Evolutionary conservation across 2,113 vertebrate genomes (phyloP), one percentile per base, ranked within the genome.

Genomic region (Heloderma charlesbogerti): DNA sequence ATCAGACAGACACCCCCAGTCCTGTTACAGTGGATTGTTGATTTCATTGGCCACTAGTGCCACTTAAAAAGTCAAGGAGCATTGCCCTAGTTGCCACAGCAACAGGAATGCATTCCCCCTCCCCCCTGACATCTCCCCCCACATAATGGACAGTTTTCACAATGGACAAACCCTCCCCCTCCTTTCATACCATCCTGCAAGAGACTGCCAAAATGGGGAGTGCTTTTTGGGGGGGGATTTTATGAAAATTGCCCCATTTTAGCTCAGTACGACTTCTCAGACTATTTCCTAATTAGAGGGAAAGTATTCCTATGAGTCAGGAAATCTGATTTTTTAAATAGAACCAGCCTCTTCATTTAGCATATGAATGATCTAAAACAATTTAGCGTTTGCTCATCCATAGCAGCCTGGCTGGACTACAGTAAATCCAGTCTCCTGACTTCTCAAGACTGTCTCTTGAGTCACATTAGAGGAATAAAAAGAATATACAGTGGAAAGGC

Each of bases 221-320:
- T 1, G 1, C 18, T 54, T 45, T 79, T 51, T 51, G 34, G 34
- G 34, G 37, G 18, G 37, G 66, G 20, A 60, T 9, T 25, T 12
- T 20, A 12, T 37, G 6, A 37, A 40, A 16, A 63, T 20, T 7
- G 18, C 34, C 54, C 34, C n/a, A 6, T 40, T 60, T 37, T 57
- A 83, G 12, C 20, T 63, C n/a, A 63, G n/a, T 18, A 18, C 18
- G 86, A 87, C 48, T 93, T 93, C 92, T 94, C 88, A 95, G 90
- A 94, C 94, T 93, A 95, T 95, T 95, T 95, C 72, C 94, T 94
- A 89, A 93, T 92, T 95, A 94, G 92, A 92, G 92, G 88, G 91
- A 94, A 94, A 89, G 80, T 88, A 92, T 78, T 94, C 90, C 89
- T 94, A 82, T 77, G 90, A 91, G 84, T 67, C 4, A 3, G 89